Evolutionary conservation across 92 coral and sea anemone species (phyloP).

Genomic region (Porites evermanni): DNA sequence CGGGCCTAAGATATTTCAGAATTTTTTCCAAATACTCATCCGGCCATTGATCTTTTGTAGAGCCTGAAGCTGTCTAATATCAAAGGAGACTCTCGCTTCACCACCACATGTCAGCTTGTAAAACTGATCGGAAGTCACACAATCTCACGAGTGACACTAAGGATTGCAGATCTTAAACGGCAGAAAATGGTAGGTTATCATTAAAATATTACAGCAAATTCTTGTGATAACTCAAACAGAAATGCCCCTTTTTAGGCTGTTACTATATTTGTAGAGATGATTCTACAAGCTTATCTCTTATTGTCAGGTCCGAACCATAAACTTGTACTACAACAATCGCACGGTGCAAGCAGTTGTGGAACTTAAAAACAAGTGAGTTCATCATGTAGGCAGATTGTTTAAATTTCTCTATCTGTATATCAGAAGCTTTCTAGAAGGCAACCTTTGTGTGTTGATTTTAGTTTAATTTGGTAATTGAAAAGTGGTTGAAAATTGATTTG

Average conservation of each 20-base stretch:
- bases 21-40: background rate
- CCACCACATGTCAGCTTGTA: slow-evolving; percentile 96
- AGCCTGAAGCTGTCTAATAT: slow-evolving; percentile 92
- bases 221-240: background rate
- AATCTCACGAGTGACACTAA: slow-evolving; percentile 93
- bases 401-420: background rate
- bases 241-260: too few species aligned
- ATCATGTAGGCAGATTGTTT: background rate
- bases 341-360: slow-evolving; percentile 98
- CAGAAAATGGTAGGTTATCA: slow-evolving; percentile 89
- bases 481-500: background rate
- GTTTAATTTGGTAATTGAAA: background rate
- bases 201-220: background rate
- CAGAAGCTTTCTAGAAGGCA: background rate
- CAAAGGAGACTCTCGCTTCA: slow-evolving; percentile 95
- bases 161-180: slow-evolving; percentile 97
- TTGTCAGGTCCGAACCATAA: slow-evolving; percentile 91
- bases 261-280: too few species aligned
- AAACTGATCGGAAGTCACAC: slow-evolving; percentile 95
- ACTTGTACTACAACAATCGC: slow-evolving; percentile 96
- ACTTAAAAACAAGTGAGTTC: slow-evolving; percentile 91
- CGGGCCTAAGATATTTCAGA: too few species aligned
- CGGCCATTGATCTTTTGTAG: slow-evolving; percentile 24
- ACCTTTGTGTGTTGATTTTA: background rate
- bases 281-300: background rate